Base-by-base conservation (phyloP, 2,797 vertebrate genomes). In the Harpagifer antarcticus region DNA sequence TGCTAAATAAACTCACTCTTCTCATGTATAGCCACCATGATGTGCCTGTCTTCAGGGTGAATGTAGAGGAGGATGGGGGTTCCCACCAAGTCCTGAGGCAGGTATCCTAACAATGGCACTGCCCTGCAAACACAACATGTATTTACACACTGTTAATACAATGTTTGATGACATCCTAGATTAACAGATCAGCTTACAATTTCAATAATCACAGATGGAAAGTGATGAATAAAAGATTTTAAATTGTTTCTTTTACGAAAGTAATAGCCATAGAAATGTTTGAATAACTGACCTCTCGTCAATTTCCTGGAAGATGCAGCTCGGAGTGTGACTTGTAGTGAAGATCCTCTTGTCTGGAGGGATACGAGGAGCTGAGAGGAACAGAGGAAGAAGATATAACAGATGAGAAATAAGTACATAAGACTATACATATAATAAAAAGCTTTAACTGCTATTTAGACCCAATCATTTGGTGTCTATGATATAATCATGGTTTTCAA, bases 251-350 rank as follows among this genome's bases (percentile, higher is more conserved):
- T 23, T 23, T 23, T 23, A 23, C 20, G 20, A 23, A 23, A 23
- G 20, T 23, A 23, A 23, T 23, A 23, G 2, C 20, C 20, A 23
- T 23, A 2, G 2, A 23, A 23, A 2, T 23, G 23, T 23, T 23
- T 33, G 37, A n/a, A 37, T 10, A n/a, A 87, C 92, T 94, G 77
- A 98, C 96, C 96, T 96, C 86, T 98, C 97, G 33, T 99, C 97
- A 40, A 97, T 96, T 85, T 99, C 98, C 88, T 99, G 97, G 88
- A 99, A 99, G 87, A 99, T 92, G 90, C 97, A 99, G 87, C 94
- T 97, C 72, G 97, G 97, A 15, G 95, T 97, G 89, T 99, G 97
- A 83, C 96, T 98, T 79, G 97, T 98, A 76, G 97, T 99, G 91
- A 99, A 99, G 92, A 98, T 95, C 87, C 97, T 95, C 92, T 99